phyloP scores from a whole-genome alignment of 1,140 invertebrate species.

The Notospermus geniculatus region DNA sequence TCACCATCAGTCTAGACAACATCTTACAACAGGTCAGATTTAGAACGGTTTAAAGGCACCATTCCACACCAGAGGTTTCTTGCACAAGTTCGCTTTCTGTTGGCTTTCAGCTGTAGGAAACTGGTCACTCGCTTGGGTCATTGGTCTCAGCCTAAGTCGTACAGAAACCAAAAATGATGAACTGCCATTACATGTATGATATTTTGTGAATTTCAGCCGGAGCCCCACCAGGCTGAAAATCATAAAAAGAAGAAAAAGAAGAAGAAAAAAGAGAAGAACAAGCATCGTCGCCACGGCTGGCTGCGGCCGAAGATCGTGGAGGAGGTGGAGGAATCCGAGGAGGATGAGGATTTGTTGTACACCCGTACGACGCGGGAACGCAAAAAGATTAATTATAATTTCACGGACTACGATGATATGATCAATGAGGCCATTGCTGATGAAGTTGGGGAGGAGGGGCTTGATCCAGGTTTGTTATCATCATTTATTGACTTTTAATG shows the following conservation, averaged over 20 bases:
- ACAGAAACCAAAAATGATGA: slow-evolving; percentile 1
- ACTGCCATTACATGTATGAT: background rate
- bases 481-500: too few species aligned
- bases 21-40: slow-evolving; percentile 58
- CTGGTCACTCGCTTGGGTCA: background rate
- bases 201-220: slow-evolving; percentile 6
- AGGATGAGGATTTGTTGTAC: slow-evolving; percentile 43
- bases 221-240: slow-evolving; percentile 10
- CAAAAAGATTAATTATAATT: slow-evolving; percentile 69
- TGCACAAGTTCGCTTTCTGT: too few species aligned
- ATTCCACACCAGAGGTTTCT: too few species aligned
- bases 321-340: slow-evolving; percentile 62
- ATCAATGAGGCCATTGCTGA: slow-evolving; percentile 88
- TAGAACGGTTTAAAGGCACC: too few species aligned
- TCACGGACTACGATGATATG: slow-evolving; percentile 90
- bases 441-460: slow-evolving; percentile 33
- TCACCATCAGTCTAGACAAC: slow-evolving; percentile 76
- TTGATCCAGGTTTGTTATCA: slow-evolving; percentile 23
- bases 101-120: too few species aligned
- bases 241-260: slow-evolving; percentile 10
- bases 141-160: background rate
- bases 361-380: slow-evolving; percentile 46
- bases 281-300: background rate
- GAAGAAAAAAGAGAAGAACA: slow-evolving; percentile 48
- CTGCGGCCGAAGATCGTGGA: background rate